Evolutionary conservation across 2,797 vertebrate species (phyloP), one percentile per base, ranked within the genome.

Genomic region (Phataginus tetradactyla): DNA sequence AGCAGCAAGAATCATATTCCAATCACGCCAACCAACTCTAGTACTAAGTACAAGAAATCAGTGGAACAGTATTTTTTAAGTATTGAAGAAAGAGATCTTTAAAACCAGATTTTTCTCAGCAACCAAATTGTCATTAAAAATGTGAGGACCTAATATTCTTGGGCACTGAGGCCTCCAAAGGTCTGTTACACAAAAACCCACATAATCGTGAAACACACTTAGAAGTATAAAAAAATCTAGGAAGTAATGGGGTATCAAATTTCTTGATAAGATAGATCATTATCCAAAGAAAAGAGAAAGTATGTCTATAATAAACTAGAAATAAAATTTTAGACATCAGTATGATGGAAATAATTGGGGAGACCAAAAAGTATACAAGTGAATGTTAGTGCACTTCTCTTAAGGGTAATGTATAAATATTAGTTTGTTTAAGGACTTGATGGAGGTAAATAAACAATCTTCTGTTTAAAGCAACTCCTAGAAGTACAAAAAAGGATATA

Each of bases 81-180:
- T 86, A 51, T 51, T n/a, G 1, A 77, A 94, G n/a, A 78, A 87
- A 53, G n/a, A 80, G 10, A 59, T 21, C 68, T n/a, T 85, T 74
- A 91, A 89, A 95, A 72, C 11, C 53, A 78, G 55, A 95, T 12
- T 89, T 85, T 57, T 77, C 27, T 78, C 63, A 90, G 55, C n/a
- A 78, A 42, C n/a, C 37, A 90, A 71, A 78, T 14, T 91, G 23
- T 55, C 63, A 77, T 78, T 89, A 29, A 81, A 45, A 66, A 90
- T 64, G 39, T 77, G 55, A 89, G 17, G 18, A 68, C 49, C 69
- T 55, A 61, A 71, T 37, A 85, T 49, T 42, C 63, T 64, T n/a
- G 79, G 79, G 27, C 5, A 77, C n/a, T 71, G 2, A 86, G 29
- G 2, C 23, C 68, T 59, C 63, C 53, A 77, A 66, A 45, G 12